Base-by-base conservation (phyloP, 2,888 invertebrate species). In the Petrolisthes cinctipes region DNA sequence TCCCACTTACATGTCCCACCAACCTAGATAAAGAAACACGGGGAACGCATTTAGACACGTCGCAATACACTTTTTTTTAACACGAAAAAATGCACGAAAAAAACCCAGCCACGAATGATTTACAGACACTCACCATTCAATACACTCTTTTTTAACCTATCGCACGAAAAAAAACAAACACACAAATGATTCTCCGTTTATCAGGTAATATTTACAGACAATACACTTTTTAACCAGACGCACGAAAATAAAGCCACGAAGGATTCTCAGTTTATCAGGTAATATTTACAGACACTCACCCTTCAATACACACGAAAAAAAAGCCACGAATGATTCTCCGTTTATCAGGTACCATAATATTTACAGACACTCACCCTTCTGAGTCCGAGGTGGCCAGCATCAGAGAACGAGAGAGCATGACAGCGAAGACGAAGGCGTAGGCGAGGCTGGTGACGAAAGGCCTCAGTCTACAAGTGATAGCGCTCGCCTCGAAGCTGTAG, bases 1-100 rank as follows among this genome's bases (percentile, higher is more conserved):
- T 95, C 4, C 96, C 96, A 90, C 95, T 95, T 9, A 96, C 94
- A 91, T 96, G 96, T 5, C 95, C 95, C 90, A 95, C 94, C 91
- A 95, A 95, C 0, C 95, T 89, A 17, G 57, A n/a, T 37, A 37
- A 37, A 37, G 37, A 37, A 37, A 37, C 37, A 37, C 2, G 37
- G 37, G 37, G 37, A 37, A 37, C 37, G 37, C 37, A 37, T 37
- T 37, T 37, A 37, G 37, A 2, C 37, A 37, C 37, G 37, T 37
- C 37, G 37, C 37, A 37, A 37, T 37, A 37, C 37, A 37, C 37
- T 37, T 2, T 37, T 37, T 37, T 37, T 37, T 1, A 37, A 37
- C 37, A 1, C 37, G 0, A n/a, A n/a, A n/a, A n/a, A n/a, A 37
- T 37, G 37, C 37, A 37, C 2, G 37, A 37, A 37, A 37, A 37